Evolutionary conservation across 2,888 invertebrate species (phyloP).

Genomic region (Oligia fasciuncula): DNA sequence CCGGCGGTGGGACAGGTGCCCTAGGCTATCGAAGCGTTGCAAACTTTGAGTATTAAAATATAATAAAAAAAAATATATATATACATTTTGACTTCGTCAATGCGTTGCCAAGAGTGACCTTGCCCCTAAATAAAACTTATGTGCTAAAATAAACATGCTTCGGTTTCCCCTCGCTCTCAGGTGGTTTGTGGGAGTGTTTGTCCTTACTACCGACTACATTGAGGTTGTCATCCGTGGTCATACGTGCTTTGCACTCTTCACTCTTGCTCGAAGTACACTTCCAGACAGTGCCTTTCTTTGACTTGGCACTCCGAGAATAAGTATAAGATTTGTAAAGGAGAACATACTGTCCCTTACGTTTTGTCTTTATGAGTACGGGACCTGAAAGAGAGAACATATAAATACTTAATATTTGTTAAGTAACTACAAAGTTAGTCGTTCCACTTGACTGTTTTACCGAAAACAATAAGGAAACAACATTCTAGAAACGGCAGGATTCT

Average conservation of each 20-base stretch:
- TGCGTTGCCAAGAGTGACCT: not conserved
- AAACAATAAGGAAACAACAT: not conserved
- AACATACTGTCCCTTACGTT: constrained; percentile 78
- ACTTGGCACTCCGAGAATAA: constrained; percentile 78
- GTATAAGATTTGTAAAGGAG: constrained; percentile 79
- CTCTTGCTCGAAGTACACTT: constrained; percentile 81
- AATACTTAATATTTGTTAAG: not conserved
- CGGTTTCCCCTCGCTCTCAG: constrained; percentile 73
- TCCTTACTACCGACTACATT: constrained; percentile 77
- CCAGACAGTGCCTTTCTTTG: constrained; percentile 85
- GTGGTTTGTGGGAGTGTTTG: constrained; percentile 75
- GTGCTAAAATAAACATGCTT: constrained; percentile 86
- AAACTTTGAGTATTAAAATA: too few species aligned
- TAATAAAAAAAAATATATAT: too few species aligned
- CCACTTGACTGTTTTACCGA: not conserved
- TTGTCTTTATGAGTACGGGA: constrained; percentile 81
- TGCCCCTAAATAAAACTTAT: constrained; percentile 36
- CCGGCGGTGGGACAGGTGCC: not conserved
- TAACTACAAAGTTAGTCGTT: not conserved
- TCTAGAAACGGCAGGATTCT: not conserved
- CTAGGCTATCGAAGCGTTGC: too few species aligned
- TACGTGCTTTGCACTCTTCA: constrained; percentile 77
- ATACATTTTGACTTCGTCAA: not conserved
- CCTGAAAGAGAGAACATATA: constrained; percentile 69
- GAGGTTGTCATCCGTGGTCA: constrained; percentile 79